Evolutionary conservation across 2,113 vertebrate genomes (phyloP).

Genomic region (Dipodomys ordii): DNA sequence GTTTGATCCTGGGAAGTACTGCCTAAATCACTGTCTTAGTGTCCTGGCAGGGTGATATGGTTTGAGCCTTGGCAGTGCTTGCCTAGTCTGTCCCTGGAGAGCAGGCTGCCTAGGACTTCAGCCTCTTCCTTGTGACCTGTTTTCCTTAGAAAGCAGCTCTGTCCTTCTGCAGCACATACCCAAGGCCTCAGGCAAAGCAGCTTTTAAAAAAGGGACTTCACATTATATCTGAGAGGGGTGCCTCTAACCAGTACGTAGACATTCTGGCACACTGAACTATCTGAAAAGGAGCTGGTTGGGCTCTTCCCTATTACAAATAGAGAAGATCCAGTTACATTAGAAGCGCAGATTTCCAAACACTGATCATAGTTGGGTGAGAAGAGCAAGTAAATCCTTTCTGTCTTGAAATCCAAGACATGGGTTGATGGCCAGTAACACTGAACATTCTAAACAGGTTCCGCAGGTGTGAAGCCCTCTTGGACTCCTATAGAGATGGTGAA

Average conservation of each 20-base stretch:
- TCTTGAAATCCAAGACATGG: neutral
- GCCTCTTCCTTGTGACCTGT: rapidly evolving
- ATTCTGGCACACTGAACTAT: too few species aligned
- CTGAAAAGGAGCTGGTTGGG: neutral
- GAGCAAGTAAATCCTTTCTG: neutral
- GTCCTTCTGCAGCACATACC: rapidly evolving
- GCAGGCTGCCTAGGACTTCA: too few species aligned
- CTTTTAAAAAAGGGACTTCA: neutral
- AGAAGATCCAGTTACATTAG: neutral
- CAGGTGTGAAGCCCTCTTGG: conserved; percentile 33
- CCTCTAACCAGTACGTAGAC: too few species aligned
- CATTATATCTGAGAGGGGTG: too few species aligned
- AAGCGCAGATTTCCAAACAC: neutral
- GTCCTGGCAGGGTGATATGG: neutral
- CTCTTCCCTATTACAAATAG: neutral
- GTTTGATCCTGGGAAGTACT: rapidly evolving
- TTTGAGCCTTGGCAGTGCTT: rapidly evolving
- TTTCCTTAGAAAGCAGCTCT: rapidly evolving
- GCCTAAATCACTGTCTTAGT: neutral
- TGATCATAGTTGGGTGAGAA: neutral
- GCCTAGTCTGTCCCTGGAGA: rapidly evolving
- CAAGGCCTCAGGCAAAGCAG: neutral
- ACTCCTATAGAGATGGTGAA: conserved; percentile 90
- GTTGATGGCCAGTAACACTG: neutral
- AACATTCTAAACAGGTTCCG: neutral